Evolutionary conservation across 2,113 vertebrate species (phyloP).

Genomic region (Hirundichthys speculiger): DNA sequence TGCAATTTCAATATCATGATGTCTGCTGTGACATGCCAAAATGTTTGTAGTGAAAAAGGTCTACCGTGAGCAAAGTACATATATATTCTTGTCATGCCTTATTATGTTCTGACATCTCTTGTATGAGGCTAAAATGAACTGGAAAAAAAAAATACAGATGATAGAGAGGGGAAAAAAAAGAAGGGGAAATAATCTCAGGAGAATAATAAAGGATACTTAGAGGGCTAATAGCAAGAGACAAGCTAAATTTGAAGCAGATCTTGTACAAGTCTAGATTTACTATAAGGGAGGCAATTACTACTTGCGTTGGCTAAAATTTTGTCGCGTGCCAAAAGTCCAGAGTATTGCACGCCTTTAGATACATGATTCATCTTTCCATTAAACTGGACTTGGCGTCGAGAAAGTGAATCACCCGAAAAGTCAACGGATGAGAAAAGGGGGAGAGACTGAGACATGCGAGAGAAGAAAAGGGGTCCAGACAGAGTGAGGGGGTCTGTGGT

Average conservation of each 20-base stretch:
- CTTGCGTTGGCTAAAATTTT: no score
- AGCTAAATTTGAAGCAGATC: conserved; percentile 9
- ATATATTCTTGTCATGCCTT: no score
- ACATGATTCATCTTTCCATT: conserved; percentile 12
- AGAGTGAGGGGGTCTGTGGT: conserved; percentile 12
- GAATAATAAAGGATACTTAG: conserved; percentile 5
- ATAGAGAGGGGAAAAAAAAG: neutral
- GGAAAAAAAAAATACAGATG: neutral
- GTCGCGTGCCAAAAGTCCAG: no score
- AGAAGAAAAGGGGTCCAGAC: conserved; percentile 21
- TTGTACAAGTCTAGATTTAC: conserved; percentile 4
- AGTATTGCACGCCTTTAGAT: no score
- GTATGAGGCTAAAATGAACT: neutral
- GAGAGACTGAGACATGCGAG: conserved; percentile 7
- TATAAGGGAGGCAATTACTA: neutral
- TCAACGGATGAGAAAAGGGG: conserved; percentile 4
- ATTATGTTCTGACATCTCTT: neutral
- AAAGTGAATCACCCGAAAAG: conserved; percentile 29
- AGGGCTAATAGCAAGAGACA: conserved; percentile 8
- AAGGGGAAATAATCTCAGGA: neutral
- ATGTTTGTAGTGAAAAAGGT: neutral
- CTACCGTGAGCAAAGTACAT: neutral
- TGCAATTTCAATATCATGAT: no score
- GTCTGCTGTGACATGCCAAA: no score
- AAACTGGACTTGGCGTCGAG: conserved; percentile 60